Evolutionary conservation across 2,113 vertebrate genomes (phyloP).

Genomic region (Xiphophorus maculatus): DNA sequence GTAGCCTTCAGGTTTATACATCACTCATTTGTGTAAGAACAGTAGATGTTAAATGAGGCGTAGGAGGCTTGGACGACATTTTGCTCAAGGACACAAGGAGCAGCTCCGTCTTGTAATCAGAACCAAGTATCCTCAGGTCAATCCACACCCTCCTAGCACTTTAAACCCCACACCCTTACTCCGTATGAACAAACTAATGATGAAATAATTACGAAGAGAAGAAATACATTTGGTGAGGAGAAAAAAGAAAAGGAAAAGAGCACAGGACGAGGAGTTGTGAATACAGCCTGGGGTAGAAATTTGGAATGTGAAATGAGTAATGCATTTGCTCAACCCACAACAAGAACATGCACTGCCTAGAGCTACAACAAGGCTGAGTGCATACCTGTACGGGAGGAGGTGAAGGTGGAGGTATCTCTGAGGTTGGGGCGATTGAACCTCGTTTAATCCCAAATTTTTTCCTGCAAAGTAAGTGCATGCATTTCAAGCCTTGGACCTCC

Average conservation of each 20-base stretch:
- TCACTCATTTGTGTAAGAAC: constrained; percentile 75
- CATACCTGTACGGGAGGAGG: constrained; percentile 75
- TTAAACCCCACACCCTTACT: constrained; percentile 38
- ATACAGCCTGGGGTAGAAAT: constrained; percentile 76
- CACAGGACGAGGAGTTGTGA: constrained; percentile 28
- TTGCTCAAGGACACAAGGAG: constrained; percentile 75
- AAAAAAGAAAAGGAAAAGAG: constrained; percentile 16
- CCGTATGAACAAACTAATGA: background rate
- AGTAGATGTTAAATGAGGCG: constrained; percentile 73
- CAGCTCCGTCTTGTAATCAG: constrained; percentile 62
- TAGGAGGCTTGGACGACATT: constrained; percentile 55
- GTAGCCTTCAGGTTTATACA: constrained; percentile 77
- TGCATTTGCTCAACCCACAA: constrained; percentile 84
- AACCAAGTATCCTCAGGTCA: constrained; percentile 67
- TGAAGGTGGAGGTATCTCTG: constrained; percentile 27
- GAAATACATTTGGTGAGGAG: constrained; percentile 25
- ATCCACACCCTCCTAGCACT: constrained; percentile 49
- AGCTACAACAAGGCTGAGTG: constrained; percentile 78
- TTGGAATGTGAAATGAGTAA: constrained; percentile 85
- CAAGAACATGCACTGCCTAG: constrained; percentile 81
- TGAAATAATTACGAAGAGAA: constrained; percentile 31
- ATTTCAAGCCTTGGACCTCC: no score
- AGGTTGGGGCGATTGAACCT: constrained; percentile 36
- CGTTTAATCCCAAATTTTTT: no score
- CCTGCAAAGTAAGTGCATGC: no score